A percentile compares a stretch with the other conserved stretches of the same genome.
Evolutionary conservation across 2,113 vertebrate genomes (phyloP).

Genomic region (Elanoides forficatus): DNA sequence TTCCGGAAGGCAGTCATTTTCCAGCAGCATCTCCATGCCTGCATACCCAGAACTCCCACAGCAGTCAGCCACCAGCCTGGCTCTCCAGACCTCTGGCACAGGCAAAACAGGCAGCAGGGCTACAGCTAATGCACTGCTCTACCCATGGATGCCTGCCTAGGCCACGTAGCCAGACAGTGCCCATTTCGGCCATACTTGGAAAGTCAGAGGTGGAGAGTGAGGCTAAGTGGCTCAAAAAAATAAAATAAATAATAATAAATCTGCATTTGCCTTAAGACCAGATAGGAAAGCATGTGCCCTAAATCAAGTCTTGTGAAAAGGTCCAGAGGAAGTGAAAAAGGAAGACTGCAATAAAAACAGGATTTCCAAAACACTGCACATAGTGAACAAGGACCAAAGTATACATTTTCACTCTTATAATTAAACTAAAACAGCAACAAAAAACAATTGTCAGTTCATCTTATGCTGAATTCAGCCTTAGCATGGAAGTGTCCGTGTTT

Average conservation of each 20-base stretch:
- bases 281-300: background rate
- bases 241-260: too few species aligned
- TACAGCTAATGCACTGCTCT: background rate
- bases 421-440: background rate
- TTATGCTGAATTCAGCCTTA: background rate
- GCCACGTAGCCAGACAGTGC: background rate
- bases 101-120: background rate
- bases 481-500: background rate
- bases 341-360: slow-evolving; percentile 12
- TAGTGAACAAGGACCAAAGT: background rate
- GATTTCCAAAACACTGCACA: background rate
- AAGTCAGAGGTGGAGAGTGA: background rate
- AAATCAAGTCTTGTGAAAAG: background rate
- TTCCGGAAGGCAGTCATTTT: fast-evolving
- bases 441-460: background rate
- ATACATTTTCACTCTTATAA: background rate
- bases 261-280: background rate
- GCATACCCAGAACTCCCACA: background rate
- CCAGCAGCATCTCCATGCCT: background rate
- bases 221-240: background rate
- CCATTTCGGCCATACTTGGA: background rate
- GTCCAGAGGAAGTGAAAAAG: background rate
- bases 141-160: background rate
- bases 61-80: background rate
- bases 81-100: background rate